A percentile compares a stretch with the other conserved stretches of the same genome.
phyloP scores from a whole-genome alignment of 2,797 vertebrate species.

The Avahi laniger region DNA sequence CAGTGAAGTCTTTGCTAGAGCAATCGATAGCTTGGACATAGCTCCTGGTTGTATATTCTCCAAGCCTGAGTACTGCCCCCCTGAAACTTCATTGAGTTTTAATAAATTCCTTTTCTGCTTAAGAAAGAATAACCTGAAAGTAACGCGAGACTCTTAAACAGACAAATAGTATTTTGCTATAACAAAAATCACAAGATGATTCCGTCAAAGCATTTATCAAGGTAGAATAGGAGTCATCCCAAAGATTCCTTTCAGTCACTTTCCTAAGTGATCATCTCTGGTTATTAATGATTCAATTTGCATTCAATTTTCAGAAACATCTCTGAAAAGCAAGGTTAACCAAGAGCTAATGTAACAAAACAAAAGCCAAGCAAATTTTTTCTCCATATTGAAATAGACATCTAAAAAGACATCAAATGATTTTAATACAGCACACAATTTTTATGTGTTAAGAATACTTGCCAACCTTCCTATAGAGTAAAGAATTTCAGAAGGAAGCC shows the following conservation, averaged over 20 bases:
- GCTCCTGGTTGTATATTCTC: not conserved
- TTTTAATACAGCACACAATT: not conserved
- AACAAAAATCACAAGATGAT: not conserved
- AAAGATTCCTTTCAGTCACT: not conserved
- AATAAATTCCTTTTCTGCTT: not conserved
- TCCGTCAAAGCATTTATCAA: not conserved
- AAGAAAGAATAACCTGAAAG: conserved; percentile 19
- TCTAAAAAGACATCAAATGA: not conserved
- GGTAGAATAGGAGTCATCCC: not conserved
- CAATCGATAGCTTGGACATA: not conserved
- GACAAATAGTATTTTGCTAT: not conserved
- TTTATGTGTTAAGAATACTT: not conserved
- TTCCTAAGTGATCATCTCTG: not conserved
- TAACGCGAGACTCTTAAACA: not conserved
- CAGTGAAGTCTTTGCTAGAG: not conserved
- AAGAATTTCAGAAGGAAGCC: not conserved
- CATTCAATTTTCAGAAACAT: conserved; percentile 4
- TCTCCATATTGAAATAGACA: not conserved
- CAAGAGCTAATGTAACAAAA: not conserved
- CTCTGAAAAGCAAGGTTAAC: conserved; percentile 2
- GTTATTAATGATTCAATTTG: not conserved
- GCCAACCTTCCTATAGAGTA: not conserved
- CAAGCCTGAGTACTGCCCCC: not conserved
- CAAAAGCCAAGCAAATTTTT: not conserved
- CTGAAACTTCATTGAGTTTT: not conserved